Evolutionary conservation across 2,797 vertebrate genomes (phyloP).

Genomic region (Tenualosa thibaudeaui): DNA sequence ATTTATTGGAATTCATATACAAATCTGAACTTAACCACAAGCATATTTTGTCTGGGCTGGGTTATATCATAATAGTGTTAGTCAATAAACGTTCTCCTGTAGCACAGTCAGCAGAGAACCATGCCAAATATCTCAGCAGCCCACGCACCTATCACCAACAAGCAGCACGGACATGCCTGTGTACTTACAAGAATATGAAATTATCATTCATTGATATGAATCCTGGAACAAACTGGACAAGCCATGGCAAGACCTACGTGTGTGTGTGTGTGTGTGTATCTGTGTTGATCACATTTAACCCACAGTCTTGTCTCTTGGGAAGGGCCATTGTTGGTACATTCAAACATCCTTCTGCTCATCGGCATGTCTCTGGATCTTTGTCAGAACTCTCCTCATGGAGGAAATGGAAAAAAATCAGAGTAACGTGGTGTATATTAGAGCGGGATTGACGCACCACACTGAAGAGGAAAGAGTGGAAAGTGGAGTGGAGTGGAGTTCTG

Average conservation of each 20-base stretch:
- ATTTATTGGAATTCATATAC: not conserved
- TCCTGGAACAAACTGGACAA: not conserved
- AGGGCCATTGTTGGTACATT: not conserved
- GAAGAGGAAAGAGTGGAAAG: not conserved
- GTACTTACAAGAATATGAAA: not conserved
- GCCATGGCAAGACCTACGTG: not conserved
- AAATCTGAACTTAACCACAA: not conserved
- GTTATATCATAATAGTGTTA: not conserved
- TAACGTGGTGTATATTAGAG: not conserved
- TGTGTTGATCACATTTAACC: not conserved
- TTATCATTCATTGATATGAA: not conserved
- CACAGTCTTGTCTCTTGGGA: not conserved
- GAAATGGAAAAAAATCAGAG: not conserved
- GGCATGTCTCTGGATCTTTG: not conserved
- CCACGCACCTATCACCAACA: not conserved
- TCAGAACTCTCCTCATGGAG: not conserved
- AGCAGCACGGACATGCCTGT: not conserved
- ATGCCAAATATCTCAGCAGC: not conserved
- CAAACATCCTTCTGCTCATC: not conserved
- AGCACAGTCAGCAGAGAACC: not conserved
- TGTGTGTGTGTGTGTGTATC: not conserved
- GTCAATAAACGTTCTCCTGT: not conserved
- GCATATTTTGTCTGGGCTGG: not conserved
- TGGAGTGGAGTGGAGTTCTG: not conserved
- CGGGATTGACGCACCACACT: not conserved